Evolutionary conservation across 2,888 invertebrate genomes (phyloP).

Genomic region (Pogonocherus hispidulus): DNA sequence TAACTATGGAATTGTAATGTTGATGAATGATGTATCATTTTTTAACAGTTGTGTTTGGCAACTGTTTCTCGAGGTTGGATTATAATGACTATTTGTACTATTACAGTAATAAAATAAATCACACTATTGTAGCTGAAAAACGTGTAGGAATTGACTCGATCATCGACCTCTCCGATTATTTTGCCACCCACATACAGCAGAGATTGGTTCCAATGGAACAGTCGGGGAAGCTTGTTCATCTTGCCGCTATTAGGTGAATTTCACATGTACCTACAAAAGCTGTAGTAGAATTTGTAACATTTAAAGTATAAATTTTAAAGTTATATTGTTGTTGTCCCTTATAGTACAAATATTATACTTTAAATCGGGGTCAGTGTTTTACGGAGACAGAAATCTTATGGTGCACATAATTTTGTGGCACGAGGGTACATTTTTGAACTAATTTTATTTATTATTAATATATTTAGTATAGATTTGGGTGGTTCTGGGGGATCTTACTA

Average conservation of each 20-base stretch:
- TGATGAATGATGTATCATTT: constrained; percentile 16
- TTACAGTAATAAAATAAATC: constrained; percentile 22
- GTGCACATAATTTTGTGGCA: no score
- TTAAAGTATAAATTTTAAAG: no score
- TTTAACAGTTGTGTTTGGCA: constrained; percentile 5
- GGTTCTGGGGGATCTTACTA: no score
- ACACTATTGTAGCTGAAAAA: constrained; percentile 10
- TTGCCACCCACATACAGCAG: constrained; percentile 19
- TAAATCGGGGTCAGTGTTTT: no score
- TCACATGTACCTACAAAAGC: no score
- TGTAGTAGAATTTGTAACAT: no score
- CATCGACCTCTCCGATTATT: constrained; percentile 22
- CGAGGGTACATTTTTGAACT: no score
- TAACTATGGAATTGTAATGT: constrained; percentile 13
- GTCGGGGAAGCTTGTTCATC: background rate
- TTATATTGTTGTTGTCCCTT: no score
- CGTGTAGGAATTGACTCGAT: constrained; percentile 23
- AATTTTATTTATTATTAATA: no score
- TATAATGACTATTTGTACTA: constrained; percentile 21
- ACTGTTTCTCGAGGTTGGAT: constrained; percentile 17
- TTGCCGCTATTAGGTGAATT: background rate
- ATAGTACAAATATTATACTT: no score
- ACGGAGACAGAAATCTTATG: no score
- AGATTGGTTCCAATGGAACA: constrained; percentile 1
- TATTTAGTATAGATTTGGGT: no score